Evolutionary conservation across 2,888 invertebrate species (phyloP).

Genomic region (Parnassius mnemosyne): DNA sequence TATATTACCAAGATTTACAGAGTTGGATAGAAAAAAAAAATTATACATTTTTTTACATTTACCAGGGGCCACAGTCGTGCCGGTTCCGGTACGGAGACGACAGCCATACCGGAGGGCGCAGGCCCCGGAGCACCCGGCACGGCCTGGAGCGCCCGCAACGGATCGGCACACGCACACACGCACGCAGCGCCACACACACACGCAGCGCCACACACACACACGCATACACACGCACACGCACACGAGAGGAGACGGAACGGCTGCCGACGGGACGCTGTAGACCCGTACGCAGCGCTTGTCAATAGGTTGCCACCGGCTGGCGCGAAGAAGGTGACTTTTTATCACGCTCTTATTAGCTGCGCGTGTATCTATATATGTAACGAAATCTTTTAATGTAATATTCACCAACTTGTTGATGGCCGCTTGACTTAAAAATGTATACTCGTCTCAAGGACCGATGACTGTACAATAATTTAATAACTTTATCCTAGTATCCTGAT

Average conservation of each 20-base stretch:
- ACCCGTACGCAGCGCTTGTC: constrained; percentile 70
- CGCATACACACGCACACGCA: constrained; percentile 22
- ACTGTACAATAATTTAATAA: too few species aligned
- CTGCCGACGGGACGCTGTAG: constrained; percentile 49
- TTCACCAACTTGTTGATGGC: too few species aligned
- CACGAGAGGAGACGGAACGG: constrained; percentile 58
- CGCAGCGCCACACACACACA: neutral
- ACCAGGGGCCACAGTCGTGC: constrained; percentile 67
- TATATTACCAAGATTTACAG: too few species aligned
- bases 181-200: neutral
- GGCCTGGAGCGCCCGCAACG: constrained; percentile 53
- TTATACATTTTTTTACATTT: too few species aligned
- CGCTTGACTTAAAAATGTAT: too few species aligned
- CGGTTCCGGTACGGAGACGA: constrained; percentile 53
- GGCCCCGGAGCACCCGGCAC: constrained; percentile 32
- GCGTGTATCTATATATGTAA: too few species aligned
- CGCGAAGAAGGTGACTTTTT: constrained; percentile 60
- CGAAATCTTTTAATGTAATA: too few species aligned
- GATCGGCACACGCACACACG: constrained; percentile 30
- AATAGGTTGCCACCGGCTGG: constrained; percentile 67
- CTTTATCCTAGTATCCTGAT: too few species aligned
- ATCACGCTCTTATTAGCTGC: too few species aligned
- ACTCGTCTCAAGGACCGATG: too few species aligned
- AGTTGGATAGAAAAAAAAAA: too few species aligned
- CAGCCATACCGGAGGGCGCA: constrained; percentile 20